Evolutionary conservation across 1,140 invertebrate species (phyloP).

Genomic region (Drosophila miranda): DNA sequence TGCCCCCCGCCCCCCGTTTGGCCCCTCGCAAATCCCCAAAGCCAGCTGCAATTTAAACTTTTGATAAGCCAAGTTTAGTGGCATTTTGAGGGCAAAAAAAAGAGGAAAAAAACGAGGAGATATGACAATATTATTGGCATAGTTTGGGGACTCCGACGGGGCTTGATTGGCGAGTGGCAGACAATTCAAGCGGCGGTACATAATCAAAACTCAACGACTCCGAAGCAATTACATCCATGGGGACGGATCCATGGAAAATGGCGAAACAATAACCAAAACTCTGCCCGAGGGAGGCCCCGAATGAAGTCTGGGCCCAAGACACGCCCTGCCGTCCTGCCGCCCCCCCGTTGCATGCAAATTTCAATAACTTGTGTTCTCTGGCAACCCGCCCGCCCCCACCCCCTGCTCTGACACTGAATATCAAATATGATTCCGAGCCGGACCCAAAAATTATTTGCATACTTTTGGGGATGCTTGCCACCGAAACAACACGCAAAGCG

Average conservation of each 20-base stretch:
- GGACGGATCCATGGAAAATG: constrained; percentile 12
- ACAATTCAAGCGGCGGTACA: constrained; percentile 5
- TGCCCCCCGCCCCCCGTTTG: no score
- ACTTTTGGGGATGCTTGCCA: constrained; percentile 72
- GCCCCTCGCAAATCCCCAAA: constrained; percentile 44
- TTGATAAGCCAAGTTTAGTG: constrained; percentile 59
- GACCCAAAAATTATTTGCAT: constrained; percentile 75
- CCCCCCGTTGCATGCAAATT: constrained; percentile 71
- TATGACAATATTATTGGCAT: constrained; percentile 52
- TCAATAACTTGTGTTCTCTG: constrained; percentile 65
- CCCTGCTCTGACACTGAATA: constrained; percentile 68
- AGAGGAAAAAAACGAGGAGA: constrained; percentile 3
- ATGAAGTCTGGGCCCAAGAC: constrained; percentile 12
- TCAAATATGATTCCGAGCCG: constrained; percentile 70
- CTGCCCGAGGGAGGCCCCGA: constrained; percentile 1
- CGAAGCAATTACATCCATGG: constrained; percentile 57
- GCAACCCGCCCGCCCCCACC: constrained; percentile 38
- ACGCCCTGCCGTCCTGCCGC: constrained; percentile 33
- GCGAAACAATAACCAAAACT: constrained; percentile 70
- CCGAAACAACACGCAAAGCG: constrained; percentile 33
- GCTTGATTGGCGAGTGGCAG: constrained; percentile 10
- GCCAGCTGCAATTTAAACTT: constrained; percentile 60
- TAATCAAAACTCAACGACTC: constrained; percentile 24
- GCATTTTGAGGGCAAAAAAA: neutral
- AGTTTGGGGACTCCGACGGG: constrained; percentile 12